Base-by-base conservation (phyloP, 1,140 invertebrate species). In the Bombyx mandarina region DNA sequence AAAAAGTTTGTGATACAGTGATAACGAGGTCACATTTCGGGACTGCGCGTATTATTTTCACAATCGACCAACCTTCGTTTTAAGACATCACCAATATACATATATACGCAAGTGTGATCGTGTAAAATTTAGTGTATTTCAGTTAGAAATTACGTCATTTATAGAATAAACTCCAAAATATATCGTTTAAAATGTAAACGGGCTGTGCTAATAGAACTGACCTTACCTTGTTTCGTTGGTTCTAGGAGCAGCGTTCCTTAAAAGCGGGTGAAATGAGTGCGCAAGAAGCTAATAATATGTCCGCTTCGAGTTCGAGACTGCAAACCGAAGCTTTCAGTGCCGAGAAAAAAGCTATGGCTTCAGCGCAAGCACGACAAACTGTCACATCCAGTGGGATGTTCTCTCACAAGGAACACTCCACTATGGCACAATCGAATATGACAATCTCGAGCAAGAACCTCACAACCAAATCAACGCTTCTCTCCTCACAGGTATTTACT, bases 251-350 rank as follows among this genome's bases (percentile, higher is more conserved):
- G 52, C 89, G 93, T 68, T 94, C 94, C 12, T 75, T 97, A 54
- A 95, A 94, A 78, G 91, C 94, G 45, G 94, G 94, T 50, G 95
- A 96, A 78, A 88, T 96, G 12, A 92, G 92, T 26, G 93, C 95
- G 71, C 93, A 96, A 75, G 95, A 96, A 78, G 93, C 91, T 60
- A 94, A 94, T 72, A 95, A 94, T 69, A 90, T 94, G 81, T 92
- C 94, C 46, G 92, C 93, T 3, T 89, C 93, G 9, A 93, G 92
- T 63, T 93, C 96, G 86, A 95, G 94, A 78, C 85, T 97, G 22
- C 93, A 95, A 50, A 96, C 94, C 48, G 95, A 96, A 64, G 93
- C 92, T 9, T 96, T 95, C 79, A 95, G 92, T 58, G 92, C 94
- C 6, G 94, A 97, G 85, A 94, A 96, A 85, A 93, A 94, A 73